phyloP scores from a whole-genome alignment of 2,113 vertebrate species.

The Antechinus flavipes region DNA sequence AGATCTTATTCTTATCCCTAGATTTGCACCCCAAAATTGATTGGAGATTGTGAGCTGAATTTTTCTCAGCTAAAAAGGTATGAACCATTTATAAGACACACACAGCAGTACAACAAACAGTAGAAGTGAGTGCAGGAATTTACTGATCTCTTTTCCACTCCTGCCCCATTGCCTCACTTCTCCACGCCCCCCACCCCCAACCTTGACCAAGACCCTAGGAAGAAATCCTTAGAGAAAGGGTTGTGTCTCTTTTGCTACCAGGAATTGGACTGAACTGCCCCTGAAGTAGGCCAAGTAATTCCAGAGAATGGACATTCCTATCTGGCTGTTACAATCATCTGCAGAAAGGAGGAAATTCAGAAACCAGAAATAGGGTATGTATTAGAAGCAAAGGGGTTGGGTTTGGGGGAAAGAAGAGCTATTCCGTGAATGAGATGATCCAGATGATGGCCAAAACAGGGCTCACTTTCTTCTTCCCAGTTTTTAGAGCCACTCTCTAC shows the following conservation, averaged over 20 bases:
- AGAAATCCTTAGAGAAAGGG: neutral
- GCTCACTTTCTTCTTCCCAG: neutral
- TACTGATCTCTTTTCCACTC: neutral
- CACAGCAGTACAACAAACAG: neutral
- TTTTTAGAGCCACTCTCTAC: neutral
- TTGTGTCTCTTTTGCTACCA: neutral
- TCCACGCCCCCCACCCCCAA: too few species aligned
- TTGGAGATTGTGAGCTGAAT: conserved; percentile 46
- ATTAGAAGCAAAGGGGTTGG: neutral
- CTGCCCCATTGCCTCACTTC: neutral
- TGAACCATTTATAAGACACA: conserved; percentile 47
- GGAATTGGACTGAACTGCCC: neutral
- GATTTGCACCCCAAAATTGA: conserved; percentile 3
- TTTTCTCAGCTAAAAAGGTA: conserved; percentile 24
- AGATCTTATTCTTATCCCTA: conserved; percentile 62
- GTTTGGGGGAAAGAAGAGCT: neutral
- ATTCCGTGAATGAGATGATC: conserved; percentile 24
- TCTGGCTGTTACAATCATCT: neutral
- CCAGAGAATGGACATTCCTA: neutral
- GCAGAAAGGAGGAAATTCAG: neutral
- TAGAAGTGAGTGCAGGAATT: neutral
- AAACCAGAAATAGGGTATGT: neutral
- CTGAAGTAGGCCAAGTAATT: conserved; percentile 23
- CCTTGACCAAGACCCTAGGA: neutral
- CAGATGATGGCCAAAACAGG: conserved; percentile 24